Evolutionary conservation across 2,113 vertebrate genomes (phyloP).

Genomic region (Cervus canadensis): DNA sequence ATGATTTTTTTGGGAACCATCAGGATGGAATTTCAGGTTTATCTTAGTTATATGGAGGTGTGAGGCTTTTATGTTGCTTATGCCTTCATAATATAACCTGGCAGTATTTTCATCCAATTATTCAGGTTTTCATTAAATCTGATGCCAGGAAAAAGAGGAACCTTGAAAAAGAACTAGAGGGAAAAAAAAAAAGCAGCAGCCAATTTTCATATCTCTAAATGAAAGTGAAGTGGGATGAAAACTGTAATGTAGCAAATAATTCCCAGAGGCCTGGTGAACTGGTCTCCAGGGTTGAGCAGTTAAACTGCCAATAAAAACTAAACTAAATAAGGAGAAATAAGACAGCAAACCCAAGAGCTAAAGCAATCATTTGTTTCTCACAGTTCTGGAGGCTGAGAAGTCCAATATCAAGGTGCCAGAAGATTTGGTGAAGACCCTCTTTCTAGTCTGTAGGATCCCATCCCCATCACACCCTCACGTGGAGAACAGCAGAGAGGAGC

Average conservation of each 20-base stretch:
- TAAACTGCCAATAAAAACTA: background rate
- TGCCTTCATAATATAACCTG: slow-evolving; percentile 56
- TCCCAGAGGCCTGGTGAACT: slow-evolving; percentile 14
- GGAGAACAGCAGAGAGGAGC: background rate
- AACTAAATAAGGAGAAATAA: background rate
- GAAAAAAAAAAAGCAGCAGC: slow-evolving; percentile 44
- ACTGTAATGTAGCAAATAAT: background rate
- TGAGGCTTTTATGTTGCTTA: slow-evolving; percentile 32
- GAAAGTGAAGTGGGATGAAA: slow-evolving; percentile 22
- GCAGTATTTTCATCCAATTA: slow-evolving; percentile 72
- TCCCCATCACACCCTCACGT: background rate
- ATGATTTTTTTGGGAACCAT: background rate
- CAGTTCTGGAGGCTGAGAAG: background rate
- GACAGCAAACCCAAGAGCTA: background rate
- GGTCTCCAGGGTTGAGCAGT: slow-evolving; percentile 24
- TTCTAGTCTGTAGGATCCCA: background rate
- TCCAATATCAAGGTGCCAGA: background rate
- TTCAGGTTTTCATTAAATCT: slow-evolving; percentile 66
- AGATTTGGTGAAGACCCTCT: background rate
- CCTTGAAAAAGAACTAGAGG: slow-evolving; percentile 1
- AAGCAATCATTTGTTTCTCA: background rate
- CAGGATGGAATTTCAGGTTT: background rate
- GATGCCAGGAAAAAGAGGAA: slow-evolving; percentile 40
- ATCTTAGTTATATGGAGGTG: background rate
- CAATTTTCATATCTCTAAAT: slow-evolving; percentile 26